Evolutionary conservation across 2,888 invertebrate genomes (phyloP), one percentile per base, ranked within the genome.

Genomic region (Lucinisca nassula): DNA sequence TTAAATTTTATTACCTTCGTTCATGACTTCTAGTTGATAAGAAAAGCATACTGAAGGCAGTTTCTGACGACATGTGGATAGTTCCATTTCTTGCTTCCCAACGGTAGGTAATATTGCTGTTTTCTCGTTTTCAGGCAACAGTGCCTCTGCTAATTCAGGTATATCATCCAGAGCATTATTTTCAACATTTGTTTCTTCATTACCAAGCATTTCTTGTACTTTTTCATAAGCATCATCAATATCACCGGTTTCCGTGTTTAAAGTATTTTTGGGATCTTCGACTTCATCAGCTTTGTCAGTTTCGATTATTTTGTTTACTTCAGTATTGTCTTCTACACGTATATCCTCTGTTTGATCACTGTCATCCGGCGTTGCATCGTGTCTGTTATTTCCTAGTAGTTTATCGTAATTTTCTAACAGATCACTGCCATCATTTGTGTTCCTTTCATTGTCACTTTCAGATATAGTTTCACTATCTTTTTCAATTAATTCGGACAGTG

Each of bases 31-130:
- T 2, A 94, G 90, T 17, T 94, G 92, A 51, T 93, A 91, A 2
- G 89, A 90, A 67, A 91, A 93, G 83, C 94, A 94, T 3, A 94
- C 91, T 24, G 92, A 94, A 0, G 92, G 90, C 21, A 92, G 84
- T 32, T 78, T 85, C 4, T 79, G 83, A 10, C 90, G 67, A 80
- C 94, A 94, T n/a, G 88, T 67, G 1, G 87, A 84, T 24, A 94
- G 80, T 12, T 81, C 84, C 92, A 94, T 92, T 30, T 55, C 79
- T 35, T 76, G 49, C 10, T 76, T 38, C 12, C 55, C 67, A 12
- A 82, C 45, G 21, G 32, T 24, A 35, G 40, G 79, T 17, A 49
- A 55, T 30, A 85, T 51, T 78, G 81, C 81, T 78, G 38, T 79
- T 67, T 79, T 84, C 21, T 55, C 38, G 49, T 81, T 77, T 14